Evolutionary conservation across 1,140 invertebrate species (phyloP).

Genomic region (Lasioglossum albipes): DNA sequence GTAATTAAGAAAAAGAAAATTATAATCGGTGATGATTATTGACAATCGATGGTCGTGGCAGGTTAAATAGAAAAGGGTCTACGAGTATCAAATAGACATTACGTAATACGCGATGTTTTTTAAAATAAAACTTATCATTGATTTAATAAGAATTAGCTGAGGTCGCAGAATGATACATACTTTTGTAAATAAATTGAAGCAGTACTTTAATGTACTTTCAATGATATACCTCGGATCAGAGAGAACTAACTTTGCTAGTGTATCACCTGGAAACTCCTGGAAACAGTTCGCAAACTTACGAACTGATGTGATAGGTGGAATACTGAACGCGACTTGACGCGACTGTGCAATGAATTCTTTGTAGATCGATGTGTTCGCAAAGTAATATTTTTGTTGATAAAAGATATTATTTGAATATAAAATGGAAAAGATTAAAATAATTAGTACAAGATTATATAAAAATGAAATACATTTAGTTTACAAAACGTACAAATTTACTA

Average conservation of each 20-base stretch:
- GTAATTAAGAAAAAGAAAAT: neutral
- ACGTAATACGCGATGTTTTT: slow-evolving; percentile 15
- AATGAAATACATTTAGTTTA: no score
- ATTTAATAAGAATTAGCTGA: neutral
- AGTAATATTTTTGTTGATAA: neutral
- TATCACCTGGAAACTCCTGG: slow-evolving; percentile 11
- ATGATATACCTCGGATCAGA: neutral
- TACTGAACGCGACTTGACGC: neutral
- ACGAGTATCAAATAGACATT: neutral
- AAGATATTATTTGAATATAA: no score
- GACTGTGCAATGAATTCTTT: neutral
- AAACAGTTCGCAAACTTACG: slow-evolving; percentile 18
- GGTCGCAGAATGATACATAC: neutral
- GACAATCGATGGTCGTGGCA: neutral
- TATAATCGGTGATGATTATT: neutral
- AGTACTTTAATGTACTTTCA: neutral
- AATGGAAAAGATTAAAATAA: no score
- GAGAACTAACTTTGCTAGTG: neutral
- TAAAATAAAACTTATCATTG: neutral
- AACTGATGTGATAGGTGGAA: neutral
- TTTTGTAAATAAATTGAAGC: neutral
- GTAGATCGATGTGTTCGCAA: neutral
- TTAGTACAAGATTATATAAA: no score
- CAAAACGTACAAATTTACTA: no score
- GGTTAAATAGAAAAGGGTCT: neutral